phyloP scores from a whole-genome alignment of 2,888 invertebrate species.

The Xestia rhomboidea region DNA sequence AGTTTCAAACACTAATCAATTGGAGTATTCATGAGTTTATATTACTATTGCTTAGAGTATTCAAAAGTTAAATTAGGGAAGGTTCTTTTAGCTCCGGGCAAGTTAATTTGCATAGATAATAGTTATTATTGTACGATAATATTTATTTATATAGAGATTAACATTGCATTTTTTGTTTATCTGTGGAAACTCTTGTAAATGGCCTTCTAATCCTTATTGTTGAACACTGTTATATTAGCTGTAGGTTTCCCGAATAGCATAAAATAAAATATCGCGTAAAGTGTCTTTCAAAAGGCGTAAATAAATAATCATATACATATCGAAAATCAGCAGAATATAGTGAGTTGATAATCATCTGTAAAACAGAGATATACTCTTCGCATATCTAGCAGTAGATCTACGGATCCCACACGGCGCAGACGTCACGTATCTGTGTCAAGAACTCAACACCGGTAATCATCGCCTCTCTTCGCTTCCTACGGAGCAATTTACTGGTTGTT shows the following conservation, averaged over 20 bases:
- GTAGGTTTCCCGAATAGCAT: too few species aligned
- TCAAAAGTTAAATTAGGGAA: background rate
- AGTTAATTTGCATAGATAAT: background rate
- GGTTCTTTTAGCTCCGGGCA: background rate
- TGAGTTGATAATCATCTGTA: background rate
- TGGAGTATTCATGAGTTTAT: conserved; percentile 2
- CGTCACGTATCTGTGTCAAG: conserved; percentile 72
- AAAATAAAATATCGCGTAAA: background rate
- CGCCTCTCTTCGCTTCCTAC: conserved; percentile 61
- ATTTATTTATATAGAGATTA: too few species aligned
- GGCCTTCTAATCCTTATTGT: too few species aligned
- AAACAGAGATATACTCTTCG: background rate
- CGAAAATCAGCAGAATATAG: background rate
- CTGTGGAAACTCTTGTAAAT: too few species aligned
- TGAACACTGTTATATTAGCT: too few species aligned
- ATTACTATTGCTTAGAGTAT: background rate
- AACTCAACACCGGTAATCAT: conserved; percentile 65
- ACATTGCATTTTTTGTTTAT: too few species aligned
- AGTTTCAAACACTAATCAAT: conserved; percentile 13
- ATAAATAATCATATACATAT: background rate
- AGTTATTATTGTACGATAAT: too few species aligned
- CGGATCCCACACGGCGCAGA: conserved; percentile 46
- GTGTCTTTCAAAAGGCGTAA: background rate
- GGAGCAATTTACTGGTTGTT: conserved; percentile 63
- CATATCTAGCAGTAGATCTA: conserved; percentile 30